These are phyloP conservation scores for Hemicentrotus pulcherrimus DNA, from an alignment of 35 echinoderm and acorn worm species.

Conservation along the genomic window DNA sequence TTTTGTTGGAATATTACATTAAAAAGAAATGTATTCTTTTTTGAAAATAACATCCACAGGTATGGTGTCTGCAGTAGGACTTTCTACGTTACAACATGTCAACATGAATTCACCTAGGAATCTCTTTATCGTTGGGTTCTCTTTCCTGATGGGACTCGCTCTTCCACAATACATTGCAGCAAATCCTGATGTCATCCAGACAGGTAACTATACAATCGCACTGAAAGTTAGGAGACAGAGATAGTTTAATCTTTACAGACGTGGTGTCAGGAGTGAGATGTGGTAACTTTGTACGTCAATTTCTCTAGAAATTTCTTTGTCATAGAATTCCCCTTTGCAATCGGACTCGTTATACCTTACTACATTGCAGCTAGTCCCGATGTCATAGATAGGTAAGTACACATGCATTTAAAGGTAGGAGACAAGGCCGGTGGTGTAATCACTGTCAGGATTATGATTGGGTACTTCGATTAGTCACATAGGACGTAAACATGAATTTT, in stretches of 20 bases:
- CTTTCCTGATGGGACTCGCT: slow-evolving; percentile 73
- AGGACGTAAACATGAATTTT: no score
- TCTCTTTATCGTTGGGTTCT: slow-evolving; percentile 83
- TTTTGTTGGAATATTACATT: no score
- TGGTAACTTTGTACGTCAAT: background rate
- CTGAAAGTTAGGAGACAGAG: background rate
- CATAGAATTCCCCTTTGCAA: no score
- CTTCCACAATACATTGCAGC: slow-evolving; percentile 65
- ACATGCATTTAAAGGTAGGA: no score
- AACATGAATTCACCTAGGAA: slow-evolving; percentile 84
- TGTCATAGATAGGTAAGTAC: no score
- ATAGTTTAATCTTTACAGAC: background rate
- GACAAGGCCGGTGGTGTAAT: no score
- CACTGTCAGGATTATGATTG: no score
- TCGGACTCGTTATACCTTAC: no score
- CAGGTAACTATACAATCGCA: slow-evolving; percentile 67
- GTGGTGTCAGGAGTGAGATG: no score
- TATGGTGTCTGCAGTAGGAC: slow-evolving; percentile 85
- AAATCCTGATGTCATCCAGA: slow-evolving; percentile 66
- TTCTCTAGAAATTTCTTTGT: no score
- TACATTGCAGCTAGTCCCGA: background rate
- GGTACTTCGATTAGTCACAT: no score
- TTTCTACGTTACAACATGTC: slow-evolving; percentile 86
- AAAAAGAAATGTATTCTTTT: no score
- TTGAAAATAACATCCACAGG: slow-evolving; percentile 39